phyloP scores from a whole-genome alignment of 2,113 vertebrate genomes.

The Ahaetulla prasina region DNA sequence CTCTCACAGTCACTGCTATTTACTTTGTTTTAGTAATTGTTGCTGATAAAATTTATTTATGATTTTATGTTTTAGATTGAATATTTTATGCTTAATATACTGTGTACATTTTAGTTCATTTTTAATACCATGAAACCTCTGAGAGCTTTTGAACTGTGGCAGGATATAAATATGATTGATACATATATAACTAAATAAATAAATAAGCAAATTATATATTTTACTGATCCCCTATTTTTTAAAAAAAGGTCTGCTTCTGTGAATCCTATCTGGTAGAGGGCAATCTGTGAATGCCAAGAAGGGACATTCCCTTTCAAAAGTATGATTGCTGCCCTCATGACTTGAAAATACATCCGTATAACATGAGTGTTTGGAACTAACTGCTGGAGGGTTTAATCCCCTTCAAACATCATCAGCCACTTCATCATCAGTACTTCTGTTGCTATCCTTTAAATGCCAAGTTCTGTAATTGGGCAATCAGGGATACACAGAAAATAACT shows the following conservation, averaged over 20 bases:
- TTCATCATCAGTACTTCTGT: slow-evolving; percentile 25
- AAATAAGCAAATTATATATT: background rate
- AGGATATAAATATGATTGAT: background rate
- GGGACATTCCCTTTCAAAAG: background rate
- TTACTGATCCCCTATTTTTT: background rate
- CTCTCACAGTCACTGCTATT: no score
- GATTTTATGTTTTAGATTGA: background rate
- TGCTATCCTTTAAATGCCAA: slow-evolving; percentile 57
- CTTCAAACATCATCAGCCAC: slow-evolving; percentile 35
- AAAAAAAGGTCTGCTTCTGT: background rate
- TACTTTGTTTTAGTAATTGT: background rate
- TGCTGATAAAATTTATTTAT: background rate
- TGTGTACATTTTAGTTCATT: background rate
- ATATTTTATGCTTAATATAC: background rate
- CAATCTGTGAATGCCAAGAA: background rate
- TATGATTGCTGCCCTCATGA: slow-evolving; percentile 7
- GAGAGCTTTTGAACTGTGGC: background rate
- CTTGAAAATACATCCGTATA: slow-evolving; percentile 1
- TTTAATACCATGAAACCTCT: background rate
- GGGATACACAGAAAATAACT: slow-evolving; percentile 64
- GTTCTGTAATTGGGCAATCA: slow-evolving; percentile 63
- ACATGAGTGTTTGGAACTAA: background rate
- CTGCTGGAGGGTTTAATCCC: background rate
- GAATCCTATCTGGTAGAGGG: background rate
- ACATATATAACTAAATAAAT: background rate